Conservation (phyloP, 2,113 vertebrate genomes). For the Apaloderma vittatum region DNA sequence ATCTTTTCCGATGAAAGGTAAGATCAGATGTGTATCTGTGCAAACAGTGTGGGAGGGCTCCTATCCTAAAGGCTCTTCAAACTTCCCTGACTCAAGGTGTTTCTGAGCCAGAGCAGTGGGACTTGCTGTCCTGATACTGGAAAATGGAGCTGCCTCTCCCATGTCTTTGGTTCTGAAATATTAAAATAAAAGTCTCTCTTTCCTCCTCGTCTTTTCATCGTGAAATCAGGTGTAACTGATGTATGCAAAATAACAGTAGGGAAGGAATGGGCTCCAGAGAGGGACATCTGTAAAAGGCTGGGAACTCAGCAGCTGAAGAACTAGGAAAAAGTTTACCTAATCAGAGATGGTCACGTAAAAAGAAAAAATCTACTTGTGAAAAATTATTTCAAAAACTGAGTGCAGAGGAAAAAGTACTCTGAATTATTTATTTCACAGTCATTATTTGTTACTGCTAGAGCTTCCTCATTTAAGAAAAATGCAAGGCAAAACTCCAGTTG, state of each 20-base stretch:
- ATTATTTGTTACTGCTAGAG: background rate
- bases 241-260: background rate
- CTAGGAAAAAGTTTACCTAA: background rate
- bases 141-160: background rate
- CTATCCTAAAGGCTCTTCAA: constrained; percentile 18
- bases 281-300: background rate
- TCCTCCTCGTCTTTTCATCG: background rate
- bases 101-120: constrained; percentile 31
- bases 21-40: constrained; percentile 21
- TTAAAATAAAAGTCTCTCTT: background rate
- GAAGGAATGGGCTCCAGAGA: background rate
- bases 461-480: constrained; percentile 30
- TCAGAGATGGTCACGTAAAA: background rate
- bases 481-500: background rate
- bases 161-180: background rate
- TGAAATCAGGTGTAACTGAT: background rate
- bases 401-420: background rate
- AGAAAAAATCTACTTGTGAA: background rate
- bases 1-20: constrained; percentile 24
- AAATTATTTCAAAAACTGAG: background rate
- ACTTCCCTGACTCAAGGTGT: background rate
- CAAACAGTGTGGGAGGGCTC: constrained; percentile 24
- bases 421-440: background rate
- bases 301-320: background rate
- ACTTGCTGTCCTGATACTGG: background rate